A percentile compares a stretch with the other conserved stretches of the same genome.
Conservation (phyloP, 2,797 vertebrate genomes). For the Buphagus erythrorhynchus region DNA sequence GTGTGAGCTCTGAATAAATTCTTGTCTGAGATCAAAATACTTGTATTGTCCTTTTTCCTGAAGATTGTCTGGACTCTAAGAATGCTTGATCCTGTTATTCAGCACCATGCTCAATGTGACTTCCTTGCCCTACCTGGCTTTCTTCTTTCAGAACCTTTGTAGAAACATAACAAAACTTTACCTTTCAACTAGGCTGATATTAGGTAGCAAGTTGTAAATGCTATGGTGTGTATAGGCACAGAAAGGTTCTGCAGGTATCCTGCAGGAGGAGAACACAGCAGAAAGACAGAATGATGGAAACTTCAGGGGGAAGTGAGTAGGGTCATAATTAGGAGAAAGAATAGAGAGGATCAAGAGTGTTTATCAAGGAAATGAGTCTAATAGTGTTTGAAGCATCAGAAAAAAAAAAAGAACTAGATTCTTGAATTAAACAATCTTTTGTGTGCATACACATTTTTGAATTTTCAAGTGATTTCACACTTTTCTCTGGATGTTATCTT, state of each 20-base stretch:
- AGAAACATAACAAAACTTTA: not conserved
- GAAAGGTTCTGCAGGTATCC: not conserved
- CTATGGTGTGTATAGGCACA: not conserved
- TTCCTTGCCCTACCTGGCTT: not conserved
- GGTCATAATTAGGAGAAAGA: not conserved
- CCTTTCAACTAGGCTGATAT: not conserved
- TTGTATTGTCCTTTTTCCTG: not conserved
- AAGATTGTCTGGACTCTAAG: not conserved
- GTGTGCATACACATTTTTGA: not conserved
- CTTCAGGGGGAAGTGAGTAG: not conserved
- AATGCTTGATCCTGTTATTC: not conserved
- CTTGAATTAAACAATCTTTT: not conserved
- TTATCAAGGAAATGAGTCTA: not conserved
- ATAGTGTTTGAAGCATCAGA: not conserved
- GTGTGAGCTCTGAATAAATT: not conserved
- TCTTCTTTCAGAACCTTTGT: not conserved
- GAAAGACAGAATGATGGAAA: not conserved
- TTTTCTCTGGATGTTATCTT: not conserved
- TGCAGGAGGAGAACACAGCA: not conserved
- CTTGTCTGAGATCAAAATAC: not conserved
- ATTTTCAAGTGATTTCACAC: not conserved
- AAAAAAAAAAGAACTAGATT: not conserved
- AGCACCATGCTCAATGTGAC: not conserved
- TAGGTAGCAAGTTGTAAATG: not conserved
- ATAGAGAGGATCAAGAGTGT: not conserved